phyloP scores from a whole-genome alignment of 2,888 invertebrate species.

The Habroteleia sp. region DNA sequence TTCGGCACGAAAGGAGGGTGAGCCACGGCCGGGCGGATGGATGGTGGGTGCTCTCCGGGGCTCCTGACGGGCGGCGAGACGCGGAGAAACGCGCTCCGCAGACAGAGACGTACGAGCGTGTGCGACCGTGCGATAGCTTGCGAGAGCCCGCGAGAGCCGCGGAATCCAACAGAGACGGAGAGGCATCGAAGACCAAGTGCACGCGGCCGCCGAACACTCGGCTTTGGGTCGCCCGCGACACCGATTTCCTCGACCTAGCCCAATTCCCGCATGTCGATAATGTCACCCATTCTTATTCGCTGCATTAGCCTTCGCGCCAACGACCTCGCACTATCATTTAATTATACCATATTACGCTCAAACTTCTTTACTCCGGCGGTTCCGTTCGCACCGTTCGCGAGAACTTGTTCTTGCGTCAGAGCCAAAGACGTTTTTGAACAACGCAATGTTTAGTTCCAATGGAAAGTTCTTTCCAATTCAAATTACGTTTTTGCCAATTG shows the following conservation, averaged over 20 bases:
- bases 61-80: constrained; percentile 59
- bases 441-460: too few species aligned
- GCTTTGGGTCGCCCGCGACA: constrained; percentile 17
- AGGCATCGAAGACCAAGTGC: constrained; percentile 33
- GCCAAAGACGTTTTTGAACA: too few species aligned
- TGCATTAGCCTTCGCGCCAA: too few species aligned
- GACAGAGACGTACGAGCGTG: constrained; percentile 53
- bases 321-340: too few species aligned
- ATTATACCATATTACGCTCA: too few species aligned
- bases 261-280: constrained; percentile 13
- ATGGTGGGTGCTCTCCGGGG: constrained; percentile 58
- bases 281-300: too few species aligned
- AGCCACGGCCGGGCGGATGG: constrained; percentile 55
- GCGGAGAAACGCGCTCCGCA: constrained; percentile 55
- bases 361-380: too few species aligned
- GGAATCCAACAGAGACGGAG: constrained; percentile 26
- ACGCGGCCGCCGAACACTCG: constrained; percentile 11
- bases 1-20: constrained; percentile 65
- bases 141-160: too few species aligned
- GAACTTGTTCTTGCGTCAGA: too few species aligned
- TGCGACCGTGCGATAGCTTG: constrained; percentile 26
- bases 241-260: constrained; percentile 34
- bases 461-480: too few species aligned
- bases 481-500: too few species aligned
- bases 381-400: too few species aligned